These are phyloP conservation scores for Psophia crepitans DNA, from an alignment of 2,113 vertebrate genomes.

Conservation along the genomic window DNA sequence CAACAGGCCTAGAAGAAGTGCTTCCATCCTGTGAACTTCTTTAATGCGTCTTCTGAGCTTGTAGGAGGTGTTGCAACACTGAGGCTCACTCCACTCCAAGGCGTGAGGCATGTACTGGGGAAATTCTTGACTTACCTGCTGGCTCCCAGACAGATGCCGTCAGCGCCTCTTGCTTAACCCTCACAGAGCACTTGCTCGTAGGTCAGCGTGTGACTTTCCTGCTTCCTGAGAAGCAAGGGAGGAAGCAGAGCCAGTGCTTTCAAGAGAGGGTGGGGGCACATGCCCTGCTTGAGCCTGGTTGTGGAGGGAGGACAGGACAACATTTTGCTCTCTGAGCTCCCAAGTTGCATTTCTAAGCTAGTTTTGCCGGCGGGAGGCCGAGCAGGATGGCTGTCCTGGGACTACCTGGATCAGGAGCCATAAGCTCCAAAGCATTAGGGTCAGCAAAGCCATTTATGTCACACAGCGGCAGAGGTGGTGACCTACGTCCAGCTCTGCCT, in stretches of 20 bases:
- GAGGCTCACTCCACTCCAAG: not conserved
- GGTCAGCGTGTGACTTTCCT: not conserved
- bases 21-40: constrained; percentile 38
- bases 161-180: not conserved
- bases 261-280: not conserved
- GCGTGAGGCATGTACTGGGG: not conserved
- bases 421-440: not conserved
- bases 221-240: not conserved
- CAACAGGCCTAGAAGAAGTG: constrained; percentile 43
- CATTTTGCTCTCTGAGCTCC: not conserved
- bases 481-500: not conserved
- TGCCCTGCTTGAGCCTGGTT: fast-evolving
- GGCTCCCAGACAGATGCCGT: not conserved
- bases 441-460: constrained; percentile 10
- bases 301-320: not conserved
- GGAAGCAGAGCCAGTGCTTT: not conserved
- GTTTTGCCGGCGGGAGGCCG: not conserved
- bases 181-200: not conserved
- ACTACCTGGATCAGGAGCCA: not conserved
- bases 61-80: constrained; percentile 8
- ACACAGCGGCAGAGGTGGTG: not conserved
- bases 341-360: not conserved
- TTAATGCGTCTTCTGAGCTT: not conserved
- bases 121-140: constrained; percentile 36
- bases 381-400: not conserved